These are phyloP conservation scores for Epistrophe grossulariae DNA, from an alignment of 2,888 invertebrate species.

Conservation along the genomic window DNA sequence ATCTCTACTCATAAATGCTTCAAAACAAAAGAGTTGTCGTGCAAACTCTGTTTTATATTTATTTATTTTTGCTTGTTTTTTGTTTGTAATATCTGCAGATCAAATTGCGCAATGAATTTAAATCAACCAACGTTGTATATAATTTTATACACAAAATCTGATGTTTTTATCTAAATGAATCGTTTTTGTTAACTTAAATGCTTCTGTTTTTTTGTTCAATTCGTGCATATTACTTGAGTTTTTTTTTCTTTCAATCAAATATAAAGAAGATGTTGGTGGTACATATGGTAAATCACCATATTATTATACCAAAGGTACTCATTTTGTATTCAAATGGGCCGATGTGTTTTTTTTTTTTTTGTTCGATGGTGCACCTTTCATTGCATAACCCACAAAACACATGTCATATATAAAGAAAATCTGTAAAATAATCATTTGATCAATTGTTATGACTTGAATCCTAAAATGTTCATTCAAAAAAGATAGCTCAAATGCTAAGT, in stretches of 20 bases:
- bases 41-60: constrained; percentile 9
- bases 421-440: not conserved
- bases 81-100: not conserved
- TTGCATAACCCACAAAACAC: not conserved
- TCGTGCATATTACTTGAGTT: no score
- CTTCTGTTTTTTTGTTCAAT: not conserved
- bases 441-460: constrained; percentile 1
- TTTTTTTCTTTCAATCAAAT: not conserved
- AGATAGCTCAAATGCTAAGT: not conserved
- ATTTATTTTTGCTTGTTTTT: not conserved
- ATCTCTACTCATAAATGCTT: not conserved
- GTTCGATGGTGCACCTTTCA: not conserved
- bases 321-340: not conserved
- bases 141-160: not conserved
- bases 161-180: not conserved
- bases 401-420: not conserved
- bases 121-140: not conserved
- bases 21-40: constrained; percentile 33
- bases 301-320: not conserved
- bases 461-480: not conserved
- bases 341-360: not conserved
- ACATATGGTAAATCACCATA: not conserved
- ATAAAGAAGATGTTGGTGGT: not conserved
- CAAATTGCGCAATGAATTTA: not conserved
- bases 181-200: not conserved